Percentiles rank a stretch among this genome's conserved stretches.
Conservation (phyloP, 2,888 invertebrate genomes). For the Pharmacophagus antenor region DNA sequence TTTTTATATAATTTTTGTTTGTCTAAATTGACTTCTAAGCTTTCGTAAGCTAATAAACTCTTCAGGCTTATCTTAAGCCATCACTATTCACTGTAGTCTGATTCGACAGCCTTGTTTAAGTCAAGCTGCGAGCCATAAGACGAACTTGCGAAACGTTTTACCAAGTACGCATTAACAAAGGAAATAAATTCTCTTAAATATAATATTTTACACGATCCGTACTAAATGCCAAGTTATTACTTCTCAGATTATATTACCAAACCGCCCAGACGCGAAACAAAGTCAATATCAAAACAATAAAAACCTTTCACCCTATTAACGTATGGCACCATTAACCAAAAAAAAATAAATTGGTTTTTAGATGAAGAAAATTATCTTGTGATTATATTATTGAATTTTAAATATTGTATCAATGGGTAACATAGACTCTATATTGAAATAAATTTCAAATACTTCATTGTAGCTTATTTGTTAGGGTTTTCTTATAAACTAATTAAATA, state of each 20-base stretch:
- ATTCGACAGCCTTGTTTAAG: constrained; percentile 27
- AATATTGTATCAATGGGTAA: too few relatives aligned
- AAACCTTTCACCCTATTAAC: constrained; percentile 15
- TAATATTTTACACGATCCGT: constrained; percentile 26
- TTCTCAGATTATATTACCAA: constrained; percentile 22
- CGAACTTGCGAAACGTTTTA: constrained; percentile 27
- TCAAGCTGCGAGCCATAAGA: constrained; percentile 16
- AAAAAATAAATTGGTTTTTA: neutral
- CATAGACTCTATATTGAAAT: too few relatives aligned
- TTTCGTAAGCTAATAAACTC: constrained; percentile 19
- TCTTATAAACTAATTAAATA: too few relatives aligned
- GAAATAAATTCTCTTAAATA: constrained; percentile 29
- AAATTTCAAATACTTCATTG: too few relatives aligned
- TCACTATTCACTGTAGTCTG: constrained; percentile 14
- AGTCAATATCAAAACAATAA: constrained; percentile 18
- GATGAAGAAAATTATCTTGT: neutral
- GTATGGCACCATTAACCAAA: constrained; percentile 16
- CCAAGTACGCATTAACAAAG: constrained; percentile 29
- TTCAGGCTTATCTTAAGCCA: constrained; percentile 20
- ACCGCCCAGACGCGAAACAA: constrained; percentile 10
- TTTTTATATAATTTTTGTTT: neutral
- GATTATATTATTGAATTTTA: too few relatives aligned
- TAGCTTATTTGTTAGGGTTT: too few relatives aligned
- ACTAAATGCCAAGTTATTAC: constrained; percentile 25
- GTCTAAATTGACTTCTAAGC: constrained; percentile 9